Conservation (phyloP, 1,140 invertebrate species). For the Drosophila kikkawai region DNA sequence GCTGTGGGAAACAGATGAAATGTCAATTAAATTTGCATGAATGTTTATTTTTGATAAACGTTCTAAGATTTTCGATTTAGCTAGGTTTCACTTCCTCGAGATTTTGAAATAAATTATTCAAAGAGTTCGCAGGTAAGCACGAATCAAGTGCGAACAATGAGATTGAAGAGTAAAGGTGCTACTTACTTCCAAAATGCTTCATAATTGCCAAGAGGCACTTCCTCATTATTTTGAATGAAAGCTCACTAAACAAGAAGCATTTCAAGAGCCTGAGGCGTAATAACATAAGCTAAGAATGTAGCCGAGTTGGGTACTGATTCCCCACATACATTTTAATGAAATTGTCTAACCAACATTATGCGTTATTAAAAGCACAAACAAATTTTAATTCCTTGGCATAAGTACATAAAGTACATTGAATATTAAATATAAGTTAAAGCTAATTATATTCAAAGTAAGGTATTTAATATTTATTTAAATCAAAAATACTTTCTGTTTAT, state of each 20-base stretch:
- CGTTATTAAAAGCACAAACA: background rate
- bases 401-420: background rate
- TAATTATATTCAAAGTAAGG: background rate
- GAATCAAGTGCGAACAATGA: constrained; percentile 6
- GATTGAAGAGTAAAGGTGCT: constrained; percentile 5
- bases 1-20: constrained; percentile 37
- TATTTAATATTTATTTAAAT: background rate
- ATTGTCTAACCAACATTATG: too few species aligned
- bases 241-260: background rate
- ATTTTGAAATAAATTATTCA: background rate
- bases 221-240: background rate
- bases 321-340: too few species aligned
- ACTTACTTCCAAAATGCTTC: background rate
- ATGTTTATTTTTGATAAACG: constrained; percentile 16
- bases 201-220: background rate
- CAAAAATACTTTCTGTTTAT: background rate
- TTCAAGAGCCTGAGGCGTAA: background rate
- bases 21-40: constrained; percentile 33
- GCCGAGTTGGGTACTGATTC: background rate
- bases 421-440: background rate
- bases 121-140: constrained; percentile 9
- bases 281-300: background rate
- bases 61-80: constrained; percentile 5
- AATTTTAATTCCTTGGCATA: background rate
- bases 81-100: constrained; percentile 14